Evolutionary conservation across 2,797 vertebrate species (phyloP).

Genomic region (Helarctos malayanus): DNA sequence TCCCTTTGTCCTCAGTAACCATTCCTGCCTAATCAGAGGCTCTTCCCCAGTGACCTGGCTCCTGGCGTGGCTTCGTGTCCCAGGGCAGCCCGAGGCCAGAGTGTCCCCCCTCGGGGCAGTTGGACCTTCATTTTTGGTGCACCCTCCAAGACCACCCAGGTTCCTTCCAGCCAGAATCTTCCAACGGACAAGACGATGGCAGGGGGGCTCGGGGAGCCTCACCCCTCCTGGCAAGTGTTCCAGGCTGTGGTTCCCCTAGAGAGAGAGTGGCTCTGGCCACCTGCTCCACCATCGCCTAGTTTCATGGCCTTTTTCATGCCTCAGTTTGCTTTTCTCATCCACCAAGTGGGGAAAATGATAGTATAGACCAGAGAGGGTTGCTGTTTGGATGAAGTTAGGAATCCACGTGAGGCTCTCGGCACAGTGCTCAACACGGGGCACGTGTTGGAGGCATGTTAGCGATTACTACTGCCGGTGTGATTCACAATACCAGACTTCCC

Average conservation of each 20-base stretch:
- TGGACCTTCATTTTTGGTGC: background rate
- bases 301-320: background rate
- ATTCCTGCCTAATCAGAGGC: constrained; percentile 64
- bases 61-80: background rate
- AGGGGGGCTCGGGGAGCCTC: background rate
- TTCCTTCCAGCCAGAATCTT: background rate
- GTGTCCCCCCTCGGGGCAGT: background rate
- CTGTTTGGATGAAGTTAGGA: background rate
- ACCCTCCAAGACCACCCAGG: background rate
- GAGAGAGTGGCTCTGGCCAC: no score
- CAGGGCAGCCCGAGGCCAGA: background rate
- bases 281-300: background rate
- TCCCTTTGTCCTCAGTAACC: constrained; percentile 74
- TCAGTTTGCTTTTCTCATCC: background rate
- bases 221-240: background rate
- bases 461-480: background rate
- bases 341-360: background rate
- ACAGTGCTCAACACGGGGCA: rapidly evolving
- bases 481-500: background rate
- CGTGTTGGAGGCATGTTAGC: rapidly evolving
- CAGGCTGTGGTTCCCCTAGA: no score
- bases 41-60: constrained; percentile 41
- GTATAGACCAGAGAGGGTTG: rapidly evolving
- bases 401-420: rapidly evolving
- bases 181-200: background rate